phyloP scores from a whole-genome alignment of 2,797 vertebrate species.

The Brotula barbata region DNA sequence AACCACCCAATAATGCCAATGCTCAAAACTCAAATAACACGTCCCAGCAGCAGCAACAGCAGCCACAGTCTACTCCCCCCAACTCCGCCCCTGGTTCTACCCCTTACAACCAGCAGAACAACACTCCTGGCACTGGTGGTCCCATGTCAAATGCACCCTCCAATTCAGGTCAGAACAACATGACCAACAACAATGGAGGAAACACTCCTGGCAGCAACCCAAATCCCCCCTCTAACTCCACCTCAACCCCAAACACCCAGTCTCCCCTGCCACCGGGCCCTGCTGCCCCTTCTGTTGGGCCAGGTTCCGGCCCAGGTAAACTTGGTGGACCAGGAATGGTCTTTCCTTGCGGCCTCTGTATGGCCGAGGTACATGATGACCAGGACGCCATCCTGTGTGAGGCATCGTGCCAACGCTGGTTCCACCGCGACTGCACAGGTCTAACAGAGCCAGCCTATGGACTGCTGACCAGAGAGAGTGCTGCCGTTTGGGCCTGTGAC shows the following conservation, averaged over 20 bases:
- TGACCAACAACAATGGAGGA: conserved; percentile 79
- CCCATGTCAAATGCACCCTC: conserved; percentile 80
- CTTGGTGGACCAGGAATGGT: conserved; percentile 80
- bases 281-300: conserved; percentile 70
- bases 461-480: conserved; percentile 92
- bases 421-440: conserved; percentile 96
- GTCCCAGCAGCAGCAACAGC: conserved; percentile 78
- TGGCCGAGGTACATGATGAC: conserved; percentile 94
- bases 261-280: conserved; percentile 79
- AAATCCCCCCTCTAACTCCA: conserved; percentile 83
- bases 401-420: conserved; percentile 97
- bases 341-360: conserved; percentile 90
- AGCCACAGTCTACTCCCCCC: conserved; percentile 82
- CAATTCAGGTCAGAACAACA: conserved; percentile 78
- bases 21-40: conserved; percentile 78
- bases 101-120: conserved; percentile 88
- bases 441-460: conserved; percentile 96
- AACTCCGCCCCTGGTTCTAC: conserved; percentile 82
- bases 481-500: conserved; percentile 96
- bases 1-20: conserved; percentile 75
- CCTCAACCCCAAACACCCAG: conserved; percentile 81
- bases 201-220: conserved; percentile 88
- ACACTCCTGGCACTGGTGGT: conserved; percentile 78
- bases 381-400: conserved; percentile 97
- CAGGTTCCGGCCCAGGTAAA: conserved; percentile 78